phyloP scores from a whole-genome alignment of 2,888 invertebrate species.

The Oligia latruncula region DNA sequence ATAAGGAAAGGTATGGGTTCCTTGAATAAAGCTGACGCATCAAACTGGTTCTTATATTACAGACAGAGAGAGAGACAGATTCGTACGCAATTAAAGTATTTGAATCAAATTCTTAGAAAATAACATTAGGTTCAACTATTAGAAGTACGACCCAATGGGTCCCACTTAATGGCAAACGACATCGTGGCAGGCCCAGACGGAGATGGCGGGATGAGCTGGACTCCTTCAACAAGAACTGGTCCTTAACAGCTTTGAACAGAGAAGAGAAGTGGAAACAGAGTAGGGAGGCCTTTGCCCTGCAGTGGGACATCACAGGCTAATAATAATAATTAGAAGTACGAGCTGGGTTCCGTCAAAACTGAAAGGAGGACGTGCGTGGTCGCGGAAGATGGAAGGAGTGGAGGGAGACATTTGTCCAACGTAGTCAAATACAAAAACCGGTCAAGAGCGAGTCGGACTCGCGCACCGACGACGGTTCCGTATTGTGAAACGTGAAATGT shows the following conservation, averaged over 20 bases:
- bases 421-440: neutral
- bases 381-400: neutral
- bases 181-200: too few relatives aligned
- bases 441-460: too few relatives aligned
- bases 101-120: neutral
- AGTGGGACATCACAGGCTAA: too few relatives aligned
- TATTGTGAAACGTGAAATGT: too few relatives aligned
- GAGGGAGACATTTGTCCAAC: neutral
- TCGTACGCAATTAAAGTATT: neutral
- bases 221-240: too few relatives aligned
- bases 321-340: neutral
- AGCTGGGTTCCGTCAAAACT: neutral
- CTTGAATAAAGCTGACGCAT: constrained; percentile 24
- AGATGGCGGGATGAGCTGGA: too few relatives aligned
- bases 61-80: neutral
- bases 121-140: neutral
- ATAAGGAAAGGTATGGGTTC: neutral
- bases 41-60: neutral
- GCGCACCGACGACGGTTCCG: too few relatives aligned
- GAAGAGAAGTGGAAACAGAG: too few relatives aligned
- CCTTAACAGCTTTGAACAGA: too few relatives aligned
- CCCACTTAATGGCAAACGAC: too few relatives aligned
- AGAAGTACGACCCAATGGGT: neutral
- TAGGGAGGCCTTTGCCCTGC: too few relatives aligned
- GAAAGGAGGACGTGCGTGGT: neutral